Evolutionary conservation across 2,113 vertebrate genomes (phyloP), one percentile per base, ranked within the genome.

Genomic region (Chinchilla lanigera): DNA sequence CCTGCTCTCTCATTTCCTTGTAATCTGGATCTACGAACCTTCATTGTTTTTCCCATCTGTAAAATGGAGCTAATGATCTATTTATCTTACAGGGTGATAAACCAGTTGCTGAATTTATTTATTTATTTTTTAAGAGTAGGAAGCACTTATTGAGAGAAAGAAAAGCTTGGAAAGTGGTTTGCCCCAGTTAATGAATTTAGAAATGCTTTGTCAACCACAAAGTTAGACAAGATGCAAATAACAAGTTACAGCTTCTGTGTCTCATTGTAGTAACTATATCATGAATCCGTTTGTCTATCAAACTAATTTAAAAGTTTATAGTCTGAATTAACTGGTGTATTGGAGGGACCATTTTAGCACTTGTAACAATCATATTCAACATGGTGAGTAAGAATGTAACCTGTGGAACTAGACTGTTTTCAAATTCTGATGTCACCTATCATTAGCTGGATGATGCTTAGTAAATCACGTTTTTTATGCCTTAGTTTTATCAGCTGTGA

Each of bases 181-280:
- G 47, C 47, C 47, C 47, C 5, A 50, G 13, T 78, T 90, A 81
- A 54, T 35, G 61, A 11, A 20, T 80, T 69, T 90, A 81, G 88
- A 96, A 88, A 16, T 26, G 50, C 35, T 83, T 80, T 90, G n/a
- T 78, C 67, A 73, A 93, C 54, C 58, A 96, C 44, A 65, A 90
- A 90, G 87, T 87, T 58, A 90, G 41, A 87, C 41, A 24, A 85
- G 38, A 84, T 65, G 41, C 22, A 93, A 90, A 93, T 16, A 56
- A 14, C 58, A 78, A 90, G 14, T 80, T 78, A 86, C 35, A 77
- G 75, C 30, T 50, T 84, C 24, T 82, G 52, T 47, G 60, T 80
- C 71, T 71, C 61, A 71, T 16, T 80, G 56, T 89, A 81, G 78
- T 1, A 4, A 75, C 38, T 84, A 8, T 90, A 50, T 2, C 47